Evolutionary conservation across 2,888 invertebrate genomes (phyloP).

Genomic region (Drosophila neonasuta): DNA sequence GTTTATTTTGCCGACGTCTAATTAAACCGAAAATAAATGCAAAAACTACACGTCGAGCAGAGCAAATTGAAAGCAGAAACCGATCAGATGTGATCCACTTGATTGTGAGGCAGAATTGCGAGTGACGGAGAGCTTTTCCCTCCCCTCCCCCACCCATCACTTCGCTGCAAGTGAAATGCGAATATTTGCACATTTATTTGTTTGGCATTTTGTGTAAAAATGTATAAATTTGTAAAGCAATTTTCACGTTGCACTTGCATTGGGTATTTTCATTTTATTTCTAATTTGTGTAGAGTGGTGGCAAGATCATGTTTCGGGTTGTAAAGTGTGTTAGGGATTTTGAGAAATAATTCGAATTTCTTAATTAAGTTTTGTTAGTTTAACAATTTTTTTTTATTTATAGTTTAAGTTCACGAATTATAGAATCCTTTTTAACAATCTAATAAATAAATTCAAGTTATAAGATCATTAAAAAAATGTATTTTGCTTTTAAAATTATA

Average conservation of each 20-base stretch:
- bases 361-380: background rate
- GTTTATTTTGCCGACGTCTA: conserved; percentile 26
- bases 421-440: background rate
- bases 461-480: no score
- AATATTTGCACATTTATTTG: conserved; percentile 10
- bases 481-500: no score
- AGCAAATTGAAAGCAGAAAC: conserved; percentile 20
- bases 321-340: background rate
- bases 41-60: conserved; percentile 7
- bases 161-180: background rate
- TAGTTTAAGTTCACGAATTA: background rate
- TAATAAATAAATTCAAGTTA: no score
- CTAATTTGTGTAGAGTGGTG: background rate
- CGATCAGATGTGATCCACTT: conserved; percentile 13
- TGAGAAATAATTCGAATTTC: background rate
- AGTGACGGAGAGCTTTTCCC: conserved; percentile 1
- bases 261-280: background rate
- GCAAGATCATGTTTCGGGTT: background rate
- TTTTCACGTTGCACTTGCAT: background rate
- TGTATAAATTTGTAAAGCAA: conserved; percentile 5
- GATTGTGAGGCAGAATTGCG: background rate
- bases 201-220: background rate
- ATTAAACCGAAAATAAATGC: conserved; percentile 37
- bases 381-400: background rate
- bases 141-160: no score